Evolutionary conservation across 1,140 invertebrate genomes (phyloP).

Genomic region (Calycopis cecrops): DNA sequence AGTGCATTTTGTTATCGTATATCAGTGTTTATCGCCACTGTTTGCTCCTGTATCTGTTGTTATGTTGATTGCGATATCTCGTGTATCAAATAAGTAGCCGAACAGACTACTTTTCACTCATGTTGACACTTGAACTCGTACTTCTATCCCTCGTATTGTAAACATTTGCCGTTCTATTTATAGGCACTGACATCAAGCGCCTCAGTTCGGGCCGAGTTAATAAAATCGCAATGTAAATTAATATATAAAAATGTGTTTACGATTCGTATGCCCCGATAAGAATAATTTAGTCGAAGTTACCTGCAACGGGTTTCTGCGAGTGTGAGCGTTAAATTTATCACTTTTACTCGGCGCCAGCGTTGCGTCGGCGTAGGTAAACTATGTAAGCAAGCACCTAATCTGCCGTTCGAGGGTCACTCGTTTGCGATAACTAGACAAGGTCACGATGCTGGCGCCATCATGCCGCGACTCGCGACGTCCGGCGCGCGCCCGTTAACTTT

Average conservation of each 20-base stretch:
- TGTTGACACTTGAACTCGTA: conserved; percentile 13
- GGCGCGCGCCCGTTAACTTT: conserved; percentile 63
- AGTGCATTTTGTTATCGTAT: conserved; percentile 49
- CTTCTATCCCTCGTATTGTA: conserved; percentile 32
- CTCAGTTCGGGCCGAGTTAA: conserved; percentile 28
- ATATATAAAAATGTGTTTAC: conserved; percentile 9
- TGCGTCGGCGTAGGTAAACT: conserved; percentile 36
- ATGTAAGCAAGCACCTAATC: conserved; percentile 48
- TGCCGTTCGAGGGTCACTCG: conserved; percentile 55
- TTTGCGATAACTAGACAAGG: conserved; percentile 66
- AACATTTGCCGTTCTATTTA: conserved; percentile 49
- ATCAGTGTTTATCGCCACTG: conserved; percentile 58
- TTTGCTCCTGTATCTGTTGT: conserved; percentile 58
- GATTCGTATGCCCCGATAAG: conserved; percentile 9
- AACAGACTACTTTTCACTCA: background rate
- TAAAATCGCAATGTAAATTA: conserved; percentile 14
- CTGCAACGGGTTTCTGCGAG: no score
- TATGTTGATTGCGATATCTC: conserved; percentile 47
- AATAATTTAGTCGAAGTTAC: conserved; percentile 29
- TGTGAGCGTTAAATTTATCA: conserved; percentile 22
- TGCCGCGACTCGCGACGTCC: conserved; percentile 67
- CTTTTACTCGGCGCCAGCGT: conserved; percentile 27
- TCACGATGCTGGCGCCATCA: conserved; percentile 65
- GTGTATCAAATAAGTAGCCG: conserved; percentile 24
- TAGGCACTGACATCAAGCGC: conserved; percentile 49